A percentile compares a stretch with the other conserved stretches of the same genome.
Evolutionary conservation across 53 echinoderm and acorn worm genomes (phyloP).

Genomic region (Paelopatides confundens): DNA sequence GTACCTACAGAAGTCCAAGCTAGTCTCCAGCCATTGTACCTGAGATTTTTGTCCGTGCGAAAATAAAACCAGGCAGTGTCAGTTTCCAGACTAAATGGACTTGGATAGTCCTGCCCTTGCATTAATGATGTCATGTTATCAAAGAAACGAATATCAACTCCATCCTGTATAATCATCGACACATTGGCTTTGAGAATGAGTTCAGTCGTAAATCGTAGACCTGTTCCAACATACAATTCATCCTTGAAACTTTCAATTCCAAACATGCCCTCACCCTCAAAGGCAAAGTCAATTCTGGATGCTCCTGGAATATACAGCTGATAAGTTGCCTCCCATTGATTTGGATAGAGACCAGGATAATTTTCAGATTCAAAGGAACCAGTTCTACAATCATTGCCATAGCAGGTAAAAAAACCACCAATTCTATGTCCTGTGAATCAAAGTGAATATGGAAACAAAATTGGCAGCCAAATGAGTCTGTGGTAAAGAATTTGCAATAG

Average conservation of each 20-base stretch:
- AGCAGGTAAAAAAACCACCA: constrained; percentile 69
- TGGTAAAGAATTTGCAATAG: no score
- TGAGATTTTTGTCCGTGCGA: constrained; percentile 82
- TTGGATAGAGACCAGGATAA: constrained; percentile 69
- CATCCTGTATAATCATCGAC: neutral
- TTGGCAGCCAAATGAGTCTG: no score
- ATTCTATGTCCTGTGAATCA: neutral
- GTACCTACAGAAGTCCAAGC: constrained; percentile 63
- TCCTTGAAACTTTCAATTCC: constrained; percentile 80
- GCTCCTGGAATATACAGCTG: constrained; percentile 84
- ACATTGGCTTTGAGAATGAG: neutral
- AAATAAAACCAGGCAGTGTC: constrained; percentile 86
- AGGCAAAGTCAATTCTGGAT: constrained; percentile 70
- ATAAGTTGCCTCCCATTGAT: constrained; percentile 61
- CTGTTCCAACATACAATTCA: constrained; percentile 79
- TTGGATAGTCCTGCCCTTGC: neutral
- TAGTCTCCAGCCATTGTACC: constrained; percentile 68
- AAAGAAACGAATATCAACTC: neutral
- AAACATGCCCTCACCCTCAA: constrained; percentile 53
- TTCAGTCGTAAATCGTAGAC: neutral
- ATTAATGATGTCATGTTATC: neutral
- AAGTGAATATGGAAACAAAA: neutral
- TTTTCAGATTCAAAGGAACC: constrained; percentile 63
- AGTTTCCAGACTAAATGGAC: constrained; percentile 42
- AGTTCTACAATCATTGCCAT: constrained; percentile 55